These are phyloP conservation scores for Prenolepis imparis DNA, from an alignment of 2,888 invertebrate species.

Conservation along the genomic window DNA sequence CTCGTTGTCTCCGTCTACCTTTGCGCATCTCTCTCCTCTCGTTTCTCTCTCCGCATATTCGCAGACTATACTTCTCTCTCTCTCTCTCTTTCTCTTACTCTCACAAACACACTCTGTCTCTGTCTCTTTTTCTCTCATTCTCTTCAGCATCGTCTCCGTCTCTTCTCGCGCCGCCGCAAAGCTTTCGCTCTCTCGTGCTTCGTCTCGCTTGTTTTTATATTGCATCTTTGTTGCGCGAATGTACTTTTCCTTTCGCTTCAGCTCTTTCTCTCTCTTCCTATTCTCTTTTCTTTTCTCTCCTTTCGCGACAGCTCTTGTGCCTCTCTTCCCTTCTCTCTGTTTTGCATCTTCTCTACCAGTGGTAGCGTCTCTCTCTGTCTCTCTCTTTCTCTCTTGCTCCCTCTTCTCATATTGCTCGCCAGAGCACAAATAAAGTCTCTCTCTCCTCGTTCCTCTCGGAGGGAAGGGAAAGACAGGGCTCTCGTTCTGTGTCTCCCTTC, in stretches of 20 bases:
- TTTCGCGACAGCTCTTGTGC: background rate
- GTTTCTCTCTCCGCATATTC: background rate
- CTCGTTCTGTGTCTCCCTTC: constrained; percentile 24
- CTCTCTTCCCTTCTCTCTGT: constrained; percentile 35
- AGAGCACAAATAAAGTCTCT: constrained; percentile 53
- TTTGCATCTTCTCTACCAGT: background rate
- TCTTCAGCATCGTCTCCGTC: constrained; percentile 29
- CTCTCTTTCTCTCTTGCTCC: constrained; percentile 28
- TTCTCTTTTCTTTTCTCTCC: constrained; percentile 17
- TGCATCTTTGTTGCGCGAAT: constrained; percentile 56
- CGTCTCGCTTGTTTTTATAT: constrained; percentile 60
- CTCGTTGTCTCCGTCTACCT: background rate
- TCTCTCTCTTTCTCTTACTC: constrained; percentile 29
- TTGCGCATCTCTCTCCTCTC: constrained; percentile 25
- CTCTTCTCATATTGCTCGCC: constrained; percentile 36
- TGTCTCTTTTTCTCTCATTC: constrained; percentile 57
- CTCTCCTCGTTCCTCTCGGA: constrained; percentile 34
- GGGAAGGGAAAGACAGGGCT: background rate
- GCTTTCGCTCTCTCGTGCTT: constrained; percentile 64
- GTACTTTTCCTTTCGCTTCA: constrained; percentile 23
- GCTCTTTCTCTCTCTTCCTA: constrained; percentile 14
- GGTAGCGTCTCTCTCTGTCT: constrained; percentile 38
- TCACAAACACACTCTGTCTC: too few relatives aligned
- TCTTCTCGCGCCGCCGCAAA: constrained; percentile 4
- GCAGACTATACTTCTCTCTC: constrained; percentile 30